Base-by-base conservation (phyloP, 2,113 vertebrate species). In the Gallinago undulata region DNA sequence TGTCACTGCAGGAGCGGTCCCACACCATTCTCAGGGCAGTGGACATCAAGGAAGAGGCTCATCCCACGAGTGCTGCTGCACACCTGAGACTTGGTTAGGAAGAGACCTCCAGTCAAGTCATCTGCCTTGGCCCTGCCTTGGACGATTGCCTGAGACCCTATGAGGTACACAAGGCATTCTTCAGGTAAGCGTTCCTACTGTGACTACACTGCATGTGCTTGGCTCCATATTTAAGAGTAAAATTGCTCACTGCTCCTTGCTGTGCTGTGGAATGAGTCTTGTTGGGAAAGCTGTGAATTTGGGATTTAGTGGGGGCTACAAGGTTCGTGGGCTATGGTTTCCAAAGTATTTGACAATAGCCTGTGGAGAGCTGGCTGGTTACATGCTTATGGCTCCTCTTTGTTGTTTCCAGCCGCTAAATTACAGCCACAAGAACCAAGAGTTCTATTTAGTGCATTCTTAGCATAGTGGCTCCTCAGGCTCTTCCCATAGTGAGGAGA, bases 1-100 rank as follows among this genome's bases (percentile, higher is more conserved):
- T 5, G 1, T 4, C 33, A 25, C 31, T 0, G 0, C 43, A 55
- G 50, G 62, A 83, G 17, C 1, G 1, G 19, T 60, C 11, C 27
- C 25, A 31, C 1, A 1, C 25, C 35, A 11, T 48, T 74, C 33
- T 77, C 47, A 45, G 0, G 0, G 31, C 27, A 87, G 28, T 1
- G 1, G 30, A 68, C 25, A 64, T 47, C 23, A 53, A 27, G 9
- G 21, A 62, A 31, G 9, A 74, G 13, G 23, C 23, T 81, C 28
- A 55, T 66, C 17, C 19, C 19, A 43, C 0, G 10, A 21, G 4
- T 6, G 3, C 25, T 39, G 33, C 25, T 77, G 35, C 69, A 53
- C 8, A 16, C 14, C 33, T 10, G 15, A 69, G 33, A 57, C 8
- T 4, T 3, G 7, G n/a, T 14, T 11, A 51, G 48, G 41, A 66